These are phyloP conservation scores for Formica exsecta DNA, from an alignment of 1,140 invertebrate species.

Conservation along the genomic window DNA sequence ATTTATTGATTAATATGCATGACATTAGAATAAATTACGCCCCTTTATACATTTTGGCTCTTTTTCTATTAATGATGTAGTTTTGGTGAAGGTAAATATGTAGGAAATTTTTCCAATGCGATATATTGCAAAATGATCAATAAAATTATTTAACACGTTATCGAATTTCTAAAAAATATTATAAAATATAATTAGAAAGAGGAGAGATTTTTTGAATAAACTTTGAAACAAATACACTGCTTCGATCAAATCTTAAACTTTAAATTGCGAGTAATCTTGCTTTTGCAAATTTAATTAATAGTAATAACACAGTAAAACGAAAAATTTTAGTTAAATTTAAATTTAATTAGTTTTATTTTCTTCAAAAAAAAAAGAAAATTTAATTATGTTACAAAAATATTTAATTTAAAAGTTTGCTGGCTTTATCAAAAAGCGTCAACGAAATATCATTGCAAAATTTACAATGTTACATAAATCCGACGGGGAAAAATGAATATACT, in stretches of 20 bases:
- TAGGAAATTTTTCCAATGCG: neutral
- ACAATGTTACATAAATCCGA: neutral
- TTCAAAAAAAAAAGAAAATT: neutral
- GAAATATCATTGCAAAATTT: neutral
- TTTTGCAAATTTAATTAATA: neutral
- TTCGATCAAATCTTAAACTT: neutral
- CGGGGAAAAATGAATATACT: neutral
- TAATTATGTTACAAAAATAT: neutral
- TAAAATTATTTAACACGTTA: conserved; percentile 20
- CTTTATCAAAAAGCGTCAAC: neutral
- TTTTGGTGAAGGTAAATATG: neutral
- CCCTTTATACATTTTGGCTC: neutral
- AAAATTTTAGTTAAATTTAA: neutral
- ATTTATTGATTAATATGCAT: conserved; percentile 15
- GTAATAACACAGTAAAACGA: neutral
- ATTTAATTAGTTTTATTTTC: neutral
- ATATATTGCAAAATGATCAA: neutral
- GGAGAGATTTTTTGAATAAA: neutral
- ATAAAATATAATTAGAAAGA: neutral
- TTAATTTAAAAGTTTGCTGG: neutral
- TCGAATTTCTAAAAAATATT: conserved; percentile 36
- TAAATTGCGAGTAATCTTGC: neutral
- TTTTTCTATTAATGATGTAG: neutral
- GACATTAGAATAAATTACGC: neutral
- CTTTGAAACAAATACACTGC: neutral